Percentiles rank a stretch among this genome's conserved stretches.
phyloP scores from a whole-genome alignment of 2,888 invertebrate species.

The Lymantria dispar region DNA sequence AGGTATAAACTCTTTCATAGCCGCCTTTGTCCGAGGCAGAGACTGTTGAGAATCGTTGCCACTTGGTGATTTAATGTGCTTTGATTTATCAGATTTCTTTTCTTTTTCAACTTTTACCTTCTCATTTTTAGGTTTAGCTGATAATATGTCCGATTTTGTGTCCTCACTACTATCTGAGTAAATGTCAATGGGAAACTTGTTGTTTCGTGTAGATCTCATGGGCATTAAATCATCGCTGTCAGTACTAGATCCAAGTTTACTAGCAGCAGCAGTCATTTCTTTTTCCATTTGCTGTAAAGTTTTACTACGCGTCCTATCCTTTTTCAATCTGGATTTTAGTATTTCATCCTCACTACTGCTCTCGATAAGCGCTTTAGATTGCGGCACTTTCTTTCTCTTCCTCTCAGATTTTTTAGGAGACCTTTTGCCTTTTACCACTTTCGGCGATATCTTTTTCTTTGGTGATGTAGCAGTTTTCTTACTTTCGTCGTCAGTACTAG shows the following conservation, averaged over 20 bases:
- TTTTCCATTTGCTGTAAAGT: constrained; percentile 88
- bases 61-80: constrained; percentile 83
- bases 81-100: constrained; percentile 73
- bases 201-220: constrained; percentile 79
- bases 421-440: constrained; percentile 59
- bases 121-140: constrained; percentile 61
- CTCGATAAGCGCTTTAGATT: constrained; percentile 76
- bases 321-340: constrained; percentile 63
- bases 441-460: constrained; percentile 75
- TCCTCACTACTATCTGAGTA: constrained; percentile 92
- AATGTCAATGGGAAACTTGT: constrained; percentile 86
- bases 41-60: constrained; percentile 87
- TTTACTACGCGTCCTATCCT: constrained; percentile 76
- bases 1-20: constrained; percentile 91
- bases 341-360: constrained; percentile 85
- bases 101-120: constrained; percentile 78
- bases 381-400: constrained; percentile 76
- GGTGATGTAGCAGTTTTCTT: constrained; percentile 67
- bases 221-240: constrained; percentile 92
- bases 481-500: constrained; percentile 83
- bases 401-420: constrained; percentile 71
- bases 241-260: constrained; percentile 81
- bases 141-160: constrained; percentile 42
- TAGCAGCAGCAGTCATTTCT: constrained; percentile 85
- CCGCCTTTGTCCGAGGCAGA: constrained; percentile 90